Base-by-base conservation (phyloP, 2,797 vertebrate genomes). In the Rhabdophis nuchalis region DNA sequence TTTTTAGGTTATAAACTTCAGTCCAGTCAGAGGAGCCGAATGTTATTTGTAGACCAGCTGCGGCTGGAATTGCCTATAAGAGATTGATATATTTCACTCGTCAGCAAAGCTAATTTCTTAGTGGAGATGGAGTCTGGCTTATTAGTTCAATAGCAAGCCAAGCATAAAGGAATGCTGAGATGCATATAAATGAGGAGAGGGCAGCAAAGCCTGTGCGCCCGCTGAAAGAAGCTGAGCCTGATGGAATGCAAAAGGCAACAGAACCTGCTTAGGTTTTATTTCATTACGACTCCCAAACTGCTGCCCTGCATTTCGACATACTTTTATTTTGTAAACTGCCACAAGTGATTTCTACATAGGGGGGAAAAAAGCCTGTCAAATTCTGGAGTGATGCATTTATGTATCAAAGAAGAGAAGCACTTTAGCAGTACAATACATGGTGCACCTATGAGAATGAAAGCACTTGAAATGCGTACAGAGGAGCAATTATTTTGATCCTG, bases 161-260 rank as follows among this genome's bases (percentile, higher is more conserved):
- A 93, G 89, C 50, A 6, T 13, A 11, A 29, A 89, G 86, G 27
- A 5, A 32, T 0, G 5, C 57, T 23, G 90, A 57, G 54, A 85
- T 61, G 93, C 41, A 1, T 2, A 54, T 8, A 93, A 94, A 94
- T 94, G 91, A 95, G 87, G 68, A 5, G 36, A 87, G 77, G 25
- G 0, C 1, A 54, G 64, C 54, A 32, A 12, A 4, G 5, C 10
- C 23, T 7, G 27, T 90, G 85, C 23, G 1, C 64, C 72, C 52
- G 41, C 14, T 50, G 23, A 92, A 8, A 89, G 68, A 25, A 64
- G 86, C 13, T 29, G 52, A 85, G 93, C 77, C 5, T 0, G 10
- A 58, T 5, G 6, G 12, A 1, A 7, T 3, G 11, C 89, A 7
- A 91, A 23, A 93, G 90, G 29, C 94, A 41, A 68, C 93, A 58